Evolutionary conservation across 2,113 vertebrate genomes (phyloP).

Genomic region (Saguinus midas): DNA sequence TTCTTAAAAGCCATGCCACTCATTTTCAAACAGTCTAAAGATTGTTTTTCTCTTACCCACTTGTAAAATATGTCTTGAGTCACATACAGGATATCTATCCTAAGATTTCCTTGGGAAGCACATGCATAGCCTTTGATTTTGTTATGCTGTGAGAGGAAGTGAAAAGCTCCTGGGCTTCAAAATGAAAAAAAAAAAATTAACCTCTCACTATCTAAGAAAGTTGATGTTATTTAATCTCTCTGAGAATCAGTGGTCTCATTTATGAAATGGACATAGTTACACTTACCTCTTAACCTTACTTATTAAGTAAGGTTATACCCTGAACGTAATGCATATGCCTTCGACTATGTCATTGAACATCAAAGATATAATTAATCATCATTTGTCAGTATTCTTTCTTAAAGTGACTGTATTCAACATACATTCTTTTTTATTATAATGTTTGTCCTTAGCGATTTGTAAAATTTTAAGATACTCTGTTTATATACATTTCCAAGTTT

Average conservation of each 20-base stretch:
- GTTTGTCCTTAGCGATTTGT: not conserved
- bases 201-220: not conserved
- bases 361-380: not conserved
- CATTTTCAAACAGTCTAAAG: not conserved
- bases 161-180: not conserved
- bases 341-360: not conserved
- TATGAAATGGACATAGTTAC: not conserved
- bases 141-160: not conserved
- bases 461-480: not conserved
- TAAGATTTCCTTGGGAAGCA: not conserved
- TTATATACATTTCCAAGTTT: not conserved
- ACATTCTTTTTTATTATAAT: not conserved
- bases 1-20: not conserved
- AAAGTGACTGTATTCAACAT: not conserved
- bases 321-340: not conserved
- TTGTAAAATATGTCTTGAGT: not conserved
- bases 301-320: not conserved
- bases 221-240: not conserved
- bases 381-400: not conserved
- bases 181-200: not conserved
- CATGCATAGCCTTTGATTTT: not conserved
- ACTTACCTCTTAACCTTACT: not conserved
- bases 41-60: not conserved
- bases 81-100: not conserved
- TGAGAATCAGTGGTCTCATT: not conserved